These are phyloP conservation scores for Synchiropus splendidus DNA, from an alignment of 2,113 vertebrate genomes.

Conservation along the genomic window DNA sequence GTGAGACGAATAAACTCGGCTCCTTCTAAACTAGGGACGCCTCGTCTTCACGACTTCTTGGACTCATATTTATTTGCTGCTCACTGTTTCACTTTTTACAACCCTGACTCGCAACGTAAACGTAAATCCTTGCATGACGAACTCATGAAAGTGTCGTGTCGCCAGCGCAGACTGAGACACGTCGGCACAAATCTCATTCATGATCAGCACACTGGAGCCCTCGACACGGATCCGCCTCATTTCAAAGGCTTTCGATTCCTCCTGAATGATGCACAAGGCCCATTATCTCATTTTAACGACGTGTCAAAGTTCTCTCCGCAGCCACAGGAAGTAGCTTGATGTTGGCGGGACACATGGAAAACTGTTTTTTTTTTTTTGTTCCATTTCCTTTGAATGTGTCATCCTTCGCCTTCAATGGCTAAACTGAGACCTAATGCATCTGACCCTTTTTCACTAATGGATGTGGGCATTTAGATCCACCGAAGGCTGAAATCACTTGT, in stretches of 20 bases:
- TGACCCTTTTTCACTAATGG: constrained; percentile 66
- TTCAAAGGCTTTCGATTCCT: constrained; percentile 41
- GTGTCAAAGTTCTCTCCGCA: constrained; percentile 25
- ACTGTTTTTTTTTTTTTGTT: constrained; percentile 20
- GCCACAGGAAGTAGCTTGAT: constrained; percentile 26
- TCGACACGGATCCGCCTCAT: constrained; percentile 39
- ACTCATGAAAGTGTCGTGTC: too few relatives aligned
- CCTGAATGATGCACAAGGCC: constrained; percentile 52
- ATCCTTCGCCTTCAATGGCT: constrained; percentile 32
- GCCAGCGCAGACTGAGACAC: too few relatives aligned
- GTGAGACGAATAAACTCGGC: too few relatives aligned
- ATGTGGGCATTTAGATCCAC: constrained; percentile 57
- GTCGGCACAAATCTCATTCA: too few relatives aligned
- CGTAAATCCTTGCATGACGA: too few relatives aligned
- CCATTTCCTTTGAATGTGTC: constrained; percentile 15
- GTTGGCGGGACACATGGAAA: constrained; percentile 7
- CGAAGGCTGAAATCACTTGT: constrained; percentile 62
- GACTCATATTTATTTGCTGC: too few relatives aligned
- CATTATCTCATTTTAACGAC: constrained; percentile 51
- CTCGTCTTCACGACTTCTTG: too few relatives aligned
- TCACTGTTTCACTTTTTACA: too few relatives aligned
- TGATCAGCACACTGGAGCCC: constrained; percentile 21
- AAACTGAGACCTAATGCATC: constrained; percentile 48
- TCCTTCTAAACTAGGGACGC: too few relatives aligned
- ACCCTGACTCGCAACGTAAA: too few relatives aligned